Evolutionary conservation across 2,888 invertebrate genomes (phyloP).

Genomic region (Anticlea derivata): DNA sequence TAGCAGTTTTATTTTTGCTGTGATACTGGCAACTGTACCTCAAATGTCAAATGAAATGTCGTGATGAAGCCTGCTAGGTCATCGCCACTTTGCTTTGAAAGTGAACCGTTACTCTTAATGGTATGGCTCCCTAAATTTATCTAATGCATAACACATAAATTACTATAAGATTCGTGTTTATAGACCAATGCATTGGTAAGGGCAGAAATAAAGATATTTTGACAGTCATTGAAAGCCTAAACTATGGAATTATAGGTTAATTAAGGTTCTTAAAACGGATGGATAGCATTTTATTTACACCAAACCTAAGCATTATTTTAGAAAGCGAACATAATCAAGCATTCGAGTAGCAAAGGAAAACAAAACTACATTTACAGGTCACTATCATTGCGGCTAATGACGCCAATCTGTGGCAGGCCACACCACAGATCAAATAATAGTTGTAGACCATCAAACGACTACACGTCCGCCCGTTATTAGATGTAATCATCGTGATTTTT

Average conservation of each 20-base stretch:
- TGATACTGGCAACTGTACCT: constrained; percentile 32
- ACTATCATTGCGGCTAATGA: constrained; percentile 80
- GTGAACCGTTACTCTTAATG: constrained; percentile 14
- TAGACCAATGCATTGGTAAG: too few relatives aligned
- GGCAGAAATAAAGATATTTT: too few relatives aligned
- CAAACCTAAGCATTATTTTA: not conserved
- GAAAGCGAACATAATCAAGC: constrained; percentile 26
- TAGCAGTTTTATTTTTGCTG: constrained; percentile 9
- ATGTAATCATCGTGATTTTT: constrained; percentile 83
- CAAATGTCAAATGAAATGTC: constrained; percentile 43
- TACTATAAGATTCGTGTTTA: too few relatives aligned
- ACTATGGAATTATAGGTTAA: too few relatives aligned
- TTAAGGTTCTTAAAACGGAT: too few relatives aligned
- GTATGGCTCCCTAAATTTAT: constrained; percentile 1
- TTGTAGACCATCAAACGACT: constrained; percentile 58
- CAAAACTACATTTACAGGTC: constrained; percentile 71
- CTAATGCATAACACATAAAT: not conserved
- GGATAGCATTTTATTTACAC: too few relatives aligned
- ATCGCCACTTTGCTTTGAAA: constrained; percentile 32
- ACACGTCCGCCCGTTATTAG: constrained; percentile 72
- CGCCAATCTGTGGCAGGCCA: constrained; percentile 68
- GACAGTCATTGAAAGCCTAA: too few relatives aligned
- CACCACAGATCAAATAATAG: constrained; percentile 19
- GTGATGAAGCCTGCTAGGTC: constrained; percentile 34
- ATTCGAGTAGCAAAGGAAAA: constrained; percentile 57